These are phyloP conservation scores for Hyla sarda DNA, from an alignment of 2,113 vertebrate genomes.

Conservation along the genomic window DNA sequence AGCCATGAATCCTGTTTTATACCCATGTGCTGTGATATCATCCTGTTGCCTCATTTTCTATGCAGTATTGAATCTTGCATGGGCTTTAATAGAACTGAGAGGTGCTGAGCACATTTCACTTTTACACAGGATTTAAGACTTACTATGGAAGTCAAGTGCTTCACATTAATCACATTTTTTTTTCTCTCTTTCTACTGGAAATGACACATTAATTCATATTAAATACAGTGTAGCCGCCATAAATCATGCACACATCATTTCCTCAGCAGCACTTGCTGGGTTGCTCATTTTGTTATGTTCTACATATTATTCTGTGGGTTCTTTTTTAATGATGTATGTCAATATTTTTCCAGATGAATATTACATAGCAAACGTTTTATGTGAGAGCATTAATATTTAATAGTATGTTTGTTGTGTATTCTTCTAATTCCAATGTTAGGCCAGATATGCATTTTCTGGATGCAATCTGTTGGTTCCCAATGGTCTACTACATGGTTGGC, in stretches of 20 bases:
- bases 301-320: background rate
- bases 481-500: conserved; percentile 99
- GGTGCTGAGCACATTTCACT: background rate
- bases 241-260: background rate
- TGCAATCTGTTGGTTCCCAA: conserved; percentile 98
- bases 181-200: background rate
- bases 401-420: conserved; percentile 46
- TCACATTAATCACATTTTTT: background rate
- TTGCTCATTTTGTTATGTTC: background rate
- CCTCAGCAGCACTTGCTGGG: background rate
- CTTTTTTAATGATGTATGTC: background rate
- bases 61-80: background rate
- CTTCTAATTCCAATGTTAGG: conserved; percentile 82
- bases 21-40: background rate
- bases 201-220: background rate
- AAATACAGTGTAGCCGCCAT: background rate
- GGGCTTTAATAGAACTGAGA: background rate
- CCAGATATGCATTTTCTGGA: conserved; percentile 99
- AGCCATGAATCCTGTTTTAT: background rate
- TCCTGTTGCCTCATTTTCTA: background rate
- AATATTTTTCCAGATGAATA: background rate
- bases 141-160: background rate
- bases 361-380: background rate
- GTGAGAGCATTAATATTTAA: background rate
- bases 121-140: background rate